Evolutionary conservation across 1,140 invertebrate species (phyloP).

Genomic region (Cyphomyrmex costatus): DNA sequence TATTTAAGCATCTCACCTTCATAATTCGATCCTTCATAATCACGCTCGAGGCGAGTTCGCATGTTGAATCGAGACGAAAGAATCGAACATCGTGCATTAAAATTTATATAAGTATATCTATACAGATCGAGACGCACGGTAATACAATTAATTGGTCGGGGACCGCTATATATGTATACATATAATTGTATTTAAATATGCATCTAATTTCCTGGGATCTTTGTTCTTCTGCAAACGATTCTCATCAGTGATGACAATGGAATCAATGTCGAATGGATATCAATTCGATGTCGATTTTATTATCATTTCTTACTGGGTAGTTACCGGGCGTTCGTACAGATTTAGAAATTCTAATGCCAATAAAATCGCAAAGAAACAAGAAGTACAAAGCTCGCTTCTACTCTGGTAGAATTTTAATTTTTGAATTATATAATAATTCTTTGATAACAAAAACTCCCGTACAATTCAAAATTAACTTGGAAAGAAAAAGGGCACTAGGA

Average conservation of each 20-base stretch:
- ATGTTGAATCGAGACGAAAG: background rate
- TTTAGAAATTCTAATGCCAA: background rate
- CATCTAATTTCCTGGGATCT: conserved; percentile 29
- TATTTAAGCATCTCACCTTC: background rate
- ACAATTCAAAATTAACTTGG: too few relatives aligned
- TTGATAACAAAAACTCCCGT: too few relatives aligned
- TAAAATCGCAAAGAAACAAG: background rate
- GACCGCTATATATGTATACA: background rate
- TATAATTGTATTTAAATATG: conserved; percentile 69
- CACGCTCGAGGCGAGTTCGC: background rate
- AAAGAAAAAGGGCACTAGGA: too few relatives aligned
- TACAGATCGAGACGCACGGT: background rate
- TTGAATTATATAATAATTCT: too few relatives aligned
- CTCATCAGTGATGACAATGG: too few relatives aligned
- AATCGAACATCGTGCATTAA: background rate
- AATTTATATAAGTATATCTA: too few relatives aligned
- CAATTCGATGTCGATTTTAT: too few relatives aligned
- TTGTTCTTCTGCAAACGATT: conserved; percentile 29
- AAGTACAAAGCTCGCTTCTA: background rate
- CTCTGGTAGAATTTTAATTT: too few relatives aligned
- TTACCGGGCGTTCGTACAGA: background rate
- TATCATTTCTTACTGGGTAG: too few relatives aligned
- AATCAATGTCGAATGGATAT: too few relatives aligned
- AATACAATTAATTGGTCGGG: conserved; percentile 58
- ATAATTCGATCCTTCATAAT: conserved; percentile 27